Conservation (phyloP, 2,113 vertebrate species). For the Neodon shergylaensis region DNA sequence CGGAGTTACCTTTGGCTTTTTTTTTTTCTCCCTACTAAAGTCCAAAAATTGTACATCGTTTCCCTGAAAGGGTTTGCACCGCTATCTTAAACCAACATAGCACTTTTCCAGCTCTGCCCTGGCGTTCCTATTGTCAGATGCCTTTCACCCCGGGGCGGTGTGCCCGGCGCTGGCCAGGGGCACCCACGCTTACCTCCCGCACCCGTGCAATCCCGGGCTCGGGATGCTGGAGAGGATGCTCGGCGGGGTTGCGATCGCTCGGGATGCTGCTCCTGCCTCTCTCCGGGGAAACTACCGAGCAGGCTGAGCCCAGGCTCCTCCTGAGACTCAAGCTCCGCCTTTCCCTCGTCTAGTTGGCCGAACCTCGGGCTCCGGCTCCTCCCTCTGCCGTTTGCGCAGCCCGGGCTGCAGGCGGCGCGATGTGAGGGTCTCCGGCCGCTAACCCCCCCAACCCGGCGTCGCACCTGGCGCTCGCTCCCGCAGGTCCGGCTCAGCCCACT, state of each 20-base stretch:
- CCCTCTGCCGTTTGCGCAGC: conserved; percentile 50
- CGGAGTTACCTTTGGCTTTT: conserved; percentile 40
- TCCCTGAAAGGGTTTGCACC: background rate
- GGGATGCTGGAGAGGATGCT: conserved; percentile 49
- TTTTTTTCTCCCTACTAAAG: background rate
- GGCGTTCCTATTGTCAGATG: background rate
- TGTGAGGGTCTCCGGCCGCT: background rate
- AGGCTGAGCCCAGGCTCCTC: conserved; percentile 21
- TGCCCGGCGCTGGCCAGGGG: background rate
- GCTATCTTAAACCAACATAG: background rate
- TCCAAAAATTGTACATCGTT: conserved; percentile 8
- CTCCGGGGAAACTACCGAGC: conserved; percentile 68
- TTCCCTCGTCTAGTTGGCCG: conserved; percentile 44
- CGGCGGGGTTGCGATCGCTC: background rate
- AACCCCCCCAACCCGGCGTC: background rate
- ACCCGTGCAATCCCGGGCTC: conserved; percentile 62
- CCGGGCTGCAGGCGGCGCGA: conserved; percentile 20
- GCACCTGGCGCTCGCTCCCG: background rate
- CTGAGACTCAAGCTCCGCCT: conserved; percentile 67
- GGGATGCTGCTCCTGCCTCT: background rate
- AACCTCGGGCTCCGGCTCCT: conserved; percentile 50
- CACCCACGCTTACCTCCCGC: conserved; percentile 77
- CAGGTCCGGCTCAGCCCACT: background rate
- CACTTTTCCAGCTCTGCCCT: background rate
- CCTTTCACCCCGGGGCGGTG: background rate